Conservation (phyloP, 2,888 invertebrate species). For the Acleris literana region DNA sequence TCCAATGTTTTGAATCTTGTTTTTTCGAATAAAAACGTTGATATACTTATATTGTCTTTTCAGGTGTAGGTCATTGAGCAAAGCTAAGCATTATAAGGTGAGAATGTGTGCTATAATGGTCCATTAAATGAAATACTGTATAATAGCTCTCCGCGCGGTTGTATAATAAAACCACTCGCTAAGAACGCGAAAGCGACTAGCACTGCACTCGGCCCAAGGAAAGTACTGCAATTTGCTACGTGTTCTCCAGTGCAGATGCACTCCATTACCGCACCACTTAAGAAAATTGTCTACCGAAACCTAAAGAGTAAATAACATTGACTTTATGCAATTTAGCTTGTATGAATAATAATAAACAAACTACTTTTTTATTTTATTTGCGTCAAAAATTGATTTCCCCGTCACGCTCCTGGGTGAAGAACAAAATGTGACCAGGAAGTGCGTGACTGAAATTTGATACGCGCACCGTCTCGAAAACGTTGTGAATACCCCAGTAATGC, state of each 20-base stretch:
- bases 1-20: no score
- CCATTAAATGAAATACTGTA: background rate
- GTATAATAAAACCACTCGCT: no score
- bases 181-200: background rate
- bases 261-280: background rate
- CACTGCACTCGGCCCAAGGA: background rate
- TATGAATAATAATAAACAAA: background rate
- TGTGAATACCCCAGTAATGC: background rate
- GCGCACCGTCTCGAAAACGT: background rate
- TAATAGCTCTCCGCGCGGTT: no score
- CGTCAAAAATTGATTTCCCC: conserved; percentile 1
- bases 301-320: no score
- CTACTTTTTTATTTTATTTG: background rate
- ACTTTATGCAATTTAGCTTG: no score
- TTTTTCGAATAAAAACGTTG: no score
- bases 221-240: conserved; percentile 5
- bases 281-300: background rate
- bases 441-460: conserved; percentile 13
- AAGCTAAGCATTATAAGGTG: no score
- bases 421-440: conserved; percentile 7
- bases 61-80: no score
- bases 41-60: no score
- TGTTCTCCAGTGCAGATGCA: background rate
- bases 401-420: conserved; percentile 2
- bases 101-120: background rate